Evolutionary conservation across 2,888 invertebrate species (phyloP).

Genomic region (Scaptomyza polygonia): DNA sequence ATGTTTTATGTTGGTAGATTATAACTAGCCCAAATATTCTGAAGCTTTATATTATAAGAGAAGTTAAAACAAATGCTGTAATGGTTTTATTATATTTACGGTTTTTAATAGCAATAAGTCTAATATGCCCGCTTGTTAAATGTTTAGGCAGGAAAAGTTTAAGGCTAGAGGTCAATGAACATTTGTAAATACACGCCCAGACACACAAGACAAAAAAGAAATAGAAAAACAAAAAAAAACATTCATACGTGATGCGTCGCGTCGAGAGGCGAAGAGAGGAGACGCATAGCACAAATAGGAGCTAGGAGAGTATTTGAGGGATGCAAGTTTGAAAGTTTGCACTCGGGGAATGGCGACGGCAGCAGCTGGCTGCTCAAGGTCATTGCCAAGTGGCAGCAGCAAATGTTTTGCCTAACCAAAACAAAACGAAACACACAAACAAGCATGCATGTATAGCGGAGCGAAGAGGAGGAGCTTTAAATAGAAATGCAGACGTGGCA

Average conservation of each 20-base stretch:
- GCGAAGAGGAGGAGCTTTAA: slow-evolving; percentile 9
- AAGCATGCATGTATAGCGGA: too few species aligned
- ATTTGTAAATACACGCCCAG: slow-evolving; percentile 38
- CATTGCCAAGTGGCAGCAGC: slow-evolving; percentile 53
- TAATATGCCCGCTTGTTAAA: background rate
- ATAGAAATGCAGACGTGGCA: slow-evolving; percentile 47
- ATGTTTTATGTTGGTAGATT: too few species aligned
- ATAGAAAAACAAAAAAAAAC: too few species aligned
- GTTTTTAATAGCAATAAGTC: background rate
- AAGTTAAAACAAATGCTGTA: too few species aligned
- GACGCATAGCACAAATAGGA: slow-evolving; percentile 4
- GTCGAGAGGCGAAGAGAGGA: background rate
- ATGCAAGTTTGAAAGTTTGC: background rate
- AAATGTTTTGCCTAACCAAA: slow-evolving; percentile 30
- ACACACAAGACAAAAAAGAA: background rate
- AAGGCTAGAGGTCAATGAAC: slow-evolving; percentile 56
- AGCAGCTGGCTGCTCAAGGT: slow-evolving; percentile 61
- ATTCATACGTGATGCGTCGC: slow-evolving; percentile 1
- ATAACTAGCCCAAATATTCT: too few species aligned
- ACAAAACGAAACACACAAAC: slow-evolving; percentile 1
- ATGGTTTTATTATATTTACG: too few species aligned
- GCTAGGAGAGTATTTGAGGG: background rate
- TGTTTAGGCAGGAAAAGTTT: slow-evolving; percentile 5
- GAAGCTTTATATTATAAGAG: too few species aligned
- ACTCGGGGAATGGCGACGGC: background rate